A percentile compares a stretch with the other conserved stretches of the same genome.
phyloP scores from a whole-genome alignment of 1,140 invertebrate species.

The Centruroides vittatus region DNA sequence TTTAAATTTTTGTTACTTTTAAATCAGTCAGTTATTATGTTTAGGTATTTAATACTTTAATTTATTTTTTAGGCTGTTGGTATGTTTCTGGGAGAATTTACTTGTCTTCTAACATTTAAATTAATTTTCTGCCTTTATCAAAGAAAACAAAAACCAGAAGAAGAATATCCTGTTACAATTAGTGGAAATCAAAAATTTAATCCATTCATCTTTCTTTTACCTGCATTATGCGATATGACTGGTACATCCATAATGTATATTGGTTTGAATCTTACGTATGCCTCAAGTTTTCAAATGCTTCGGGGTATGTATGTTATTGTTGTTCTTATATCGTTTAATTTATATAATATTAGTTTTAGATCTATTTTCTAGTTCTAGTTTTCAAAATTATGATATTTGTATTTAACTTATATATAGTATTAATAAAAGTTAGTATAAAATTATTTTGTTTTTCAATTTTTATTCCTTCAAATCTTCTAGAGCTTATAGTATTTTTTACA shows the following conservation, averaged over 20 bases:
- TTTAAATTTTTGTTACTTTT: background rate
- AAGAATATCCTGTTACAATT: conserved; percentile 9
- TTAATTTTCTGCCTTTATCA: conserved; percentile 37
- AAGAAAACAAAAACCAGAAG: conserved; percentile 27
- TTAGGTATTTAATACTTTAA: background rate
- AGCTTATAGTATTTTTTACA: too few species aligned
- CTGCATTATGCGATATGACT: conserved; percentile 69
- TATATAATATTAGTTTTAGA: too few species aligned
- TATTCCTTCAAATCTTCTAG: too few species aligned
- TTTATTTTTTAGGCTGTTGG: conserved; percentile 47
- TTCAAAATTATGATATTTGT: too few species aligned
- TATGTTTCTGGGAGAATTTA: conserved; percentile 82
- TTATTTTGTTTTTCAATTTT: too few species aligned
- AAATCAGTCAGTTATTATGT: background rate
- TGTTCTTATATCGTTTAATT: too few species aligned
- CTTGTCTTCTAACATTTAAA: conserved; percentile 64
- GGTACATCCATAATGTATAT: conserved; percentile 79
- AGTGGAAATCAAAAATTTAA: conserved; percentile 36
- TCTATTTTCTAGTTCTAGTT: too few species aligned
- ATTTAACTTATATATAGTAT: too few species aligned
- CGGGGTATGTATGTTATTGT: conserved; percentile 41
- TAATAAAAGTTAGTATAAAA: too few species aligned
- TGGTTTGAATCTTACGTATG: conserved; percentile 78
- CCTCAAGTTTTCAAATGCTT: conserved; percentile 94
- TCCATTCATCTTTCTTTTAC: conserved; percentile 64